These are phyloP conservation scores for Ophioderma brevispina DNA, from an alignment of 35 echinoderm and acorn worm genomes.

Conservation along the genomic window DNA sequence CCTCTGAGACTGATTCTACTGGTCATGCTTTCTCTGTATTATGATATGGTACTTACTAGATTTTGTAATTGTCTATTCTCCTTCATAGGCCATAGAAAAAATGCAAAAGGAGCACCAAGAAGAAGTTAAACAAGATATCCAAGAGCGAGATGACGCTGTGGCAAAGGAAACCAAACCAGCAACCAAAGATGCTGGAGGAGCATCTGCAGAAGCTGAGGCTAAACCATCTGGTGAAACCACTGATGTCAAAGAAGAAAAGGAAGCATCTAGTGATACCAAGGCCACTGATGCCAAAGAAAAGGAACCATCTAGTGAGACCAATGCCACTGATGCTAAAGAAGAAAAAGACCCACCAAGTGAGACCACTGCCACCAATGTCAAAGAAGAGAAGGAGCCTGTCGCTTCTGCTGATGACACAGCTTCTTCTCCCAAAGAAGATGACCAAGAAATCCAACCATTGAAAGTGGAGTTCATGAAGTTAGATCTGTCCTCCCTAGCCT, in stretches of 20 bases:
- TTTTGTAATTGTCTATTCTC: neutral
- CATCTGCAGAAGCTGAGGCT: neutral
- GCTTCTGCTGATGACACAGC: neutral
- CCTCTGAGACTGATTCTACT: no score
- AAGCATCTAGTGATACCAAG: neutral
- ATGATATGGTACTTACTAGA: no score
- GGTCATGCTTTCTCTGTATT: no score
- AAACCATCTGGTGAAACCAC: neutral
- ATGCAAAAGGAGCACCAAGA: constrained; percentile 39
- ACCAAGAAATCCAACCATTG: neutral
- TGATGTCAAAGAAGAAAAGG: neutral
- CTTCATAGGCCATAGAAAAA: constrained; percentile 28
- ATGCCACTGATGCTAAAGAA: neutral
- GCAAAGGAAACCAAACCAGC: neutral
- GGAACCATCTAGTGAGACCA: neutral
- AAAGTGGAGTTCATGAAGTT: constrained; percentile 40
- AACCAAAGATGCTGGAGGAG: neutral
- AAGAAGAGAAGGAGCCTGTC: neutral
- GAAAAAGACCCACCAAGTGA: neutral
- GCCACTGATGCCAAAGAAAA: neutral
- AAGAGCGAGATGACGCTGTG: neutral
- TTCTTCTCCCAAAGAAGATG: neutral
- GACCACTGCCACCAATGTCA: neutral
- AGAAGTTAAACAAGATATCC: neutral
- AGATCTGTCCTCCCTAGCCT: constrained; percentile 29